These are phyloP conservation scores for Polyommatus icarus DNA, from an alignment of 2,888 invertebrate genomes.

Conservation along the genomic window DNA sequence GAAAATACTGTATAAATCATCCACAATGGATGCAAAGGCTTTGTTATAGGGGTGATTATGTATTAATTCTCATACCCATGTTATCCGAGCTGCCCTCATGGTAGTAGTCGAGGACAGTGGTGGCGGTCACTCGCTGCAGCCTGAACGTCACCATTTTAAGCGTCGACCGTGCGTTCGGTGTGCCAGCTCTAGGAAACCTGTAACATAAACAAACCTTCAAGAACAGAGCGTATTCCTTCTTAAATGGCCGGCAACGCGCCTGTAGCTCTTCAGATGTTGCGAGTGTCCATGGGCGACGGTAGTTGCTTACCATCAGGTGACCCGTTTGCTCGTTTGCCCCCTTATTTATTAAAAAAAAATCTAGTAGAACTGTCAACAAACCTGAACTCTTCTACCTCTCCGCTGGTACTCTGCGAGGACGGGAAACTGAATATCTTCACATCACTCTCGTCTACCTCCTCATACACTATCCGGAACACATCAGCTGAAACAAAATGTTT, in stretches of 20 bases:
- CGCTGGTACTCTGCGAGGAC: conserved; percentile 88
- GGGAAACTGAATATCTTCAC: conserved; percentile 96
- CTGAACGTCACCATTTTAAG: conserved; percentile 92
- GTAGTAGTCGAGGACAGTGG: conserved; percentile 68
- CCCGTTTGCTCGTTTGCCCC: no score
- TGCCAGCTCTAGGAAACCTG: conserved; percentile 93
- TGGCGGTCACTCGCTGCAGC: conserved; percentile 60
- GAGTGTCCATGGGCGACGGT: no score
- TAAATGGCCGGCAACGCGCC: no score
- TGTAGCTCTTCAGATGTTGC: no score
- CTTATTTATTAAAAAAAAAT: no score
- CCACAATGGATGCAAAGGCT: neutral
- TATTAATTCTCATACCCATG: conserved; percentile 42
- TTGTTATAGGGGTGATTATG: neutral
- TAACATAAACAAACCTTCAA: no score
- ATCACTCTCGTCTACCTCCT: conserved; percentile 93
- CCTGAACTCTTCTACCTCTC: conserved; percentile 90
- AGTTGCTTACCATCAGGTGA: no score
- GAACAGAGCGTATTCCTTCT: no score
- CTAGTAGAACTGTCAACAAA: conserved; percentile 40
- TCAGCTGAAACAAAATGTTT: conserved; percentile 76
- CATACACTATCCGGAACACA: conserved; percentile 90
- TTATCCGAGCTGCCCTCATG: conserved; percentile 58
- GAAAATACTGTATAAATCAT: no score
- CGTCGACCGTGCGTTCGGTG: conserved; percentile 93